Conservation (phyloP, 2,888 invertebrate genomes). For the Drosophila acutilabella region DNA sequence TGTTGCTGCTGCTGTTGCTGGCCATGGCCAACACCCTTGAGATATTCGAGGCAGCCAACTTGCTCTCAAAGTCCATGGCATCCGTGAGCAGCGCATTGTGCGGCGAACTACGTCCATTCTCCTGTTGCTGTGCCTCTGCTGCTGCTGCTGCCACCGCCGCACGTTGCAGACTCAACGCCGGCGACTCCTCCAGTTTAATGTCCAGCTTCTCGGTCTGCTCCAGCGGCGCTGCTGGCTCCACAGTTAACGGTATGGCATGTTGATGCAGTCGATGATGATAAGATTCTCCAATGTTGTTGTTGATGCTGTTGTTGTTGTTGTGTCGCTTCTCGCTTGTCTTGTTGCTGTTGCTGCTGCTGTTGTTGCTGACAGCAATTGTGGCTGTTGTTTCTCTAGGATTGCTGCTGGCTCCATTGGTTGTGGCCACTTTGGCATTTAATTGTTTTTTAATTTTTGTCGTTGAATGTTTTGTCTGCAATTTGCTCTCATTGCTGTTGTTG, state of each 20-base stretch:
- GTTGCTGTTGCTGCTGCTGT: constrained; percentile 32
- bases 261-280: constrained; percentile 75
- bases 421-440: constrained; percentile 68
- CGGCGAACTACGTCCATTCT: constrained; percentile 54
- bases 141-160: constrained; percentile 66
- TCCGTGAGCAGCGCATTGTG: constrained; percentile 56
- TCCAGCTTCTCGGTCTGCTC: constrained; percentile 83
- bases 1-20: constrained; percentile 44
- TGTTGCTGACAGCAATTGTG: constrained; percentile 15
- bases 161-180: constrained; percentile 73
- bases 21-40: constrained; percentile 77
- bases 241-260: constrained; percentile 81
- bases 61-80: constrained; percentile 83
- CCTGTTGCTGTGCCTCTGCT: constrained; percentile 4
- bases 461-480: constrained; percentile 82
- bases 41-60: constrained; percentile 84
- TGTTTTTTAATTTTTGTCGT: constrained; percentile 84
- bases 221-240: constrained; percentile 82
- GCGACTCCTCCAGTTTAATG: constrained; percentile 82
- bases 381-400: constrained; percentile 19
- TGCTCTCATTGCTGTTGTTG: constrained; percentile 56
- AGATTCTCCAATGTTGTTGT: constrained; percentile 50
- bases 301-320: constrained; percentile 35
- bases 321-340: constrained; percentile 55
- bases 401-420: constrained; percentile 43